Evolutionary conservation across 2,888 invertebrate genomes (phyloP), one percentile per base, ranked within the genome.

Genomic region (Heteropelma amictum): DNA sequence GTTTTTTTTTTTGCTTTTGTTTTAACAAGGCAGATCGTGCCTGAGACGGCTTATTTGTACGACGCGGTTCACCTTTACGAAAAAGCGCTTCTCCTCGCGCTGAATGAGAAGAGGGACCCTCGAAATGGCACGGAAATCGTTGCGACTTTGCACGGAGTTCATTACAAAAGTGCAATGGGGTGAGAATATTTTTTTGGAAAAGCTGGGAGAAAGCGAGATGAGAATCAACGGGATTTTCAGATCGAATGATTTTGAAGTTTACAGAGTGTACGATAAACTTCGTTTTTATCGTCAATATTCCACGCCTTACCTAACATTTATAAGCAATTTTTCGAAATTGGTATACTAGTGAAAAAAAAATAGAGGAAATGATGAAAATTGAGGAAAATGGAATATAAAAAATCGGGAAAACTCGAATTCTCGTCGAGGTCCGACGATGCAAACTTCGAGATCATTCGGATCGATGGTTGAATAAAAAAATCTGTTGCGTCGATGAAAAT

Each of bases 41-140:
- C 95, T 64, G 96, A 96, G 88, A 97, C 97, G 12, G 97, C 96
- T 33, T 97, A 97, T 92, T 92, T 97, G 21, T 98, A 98, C 89
- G 98, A 98, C 88, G 96, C 98, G 0, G 96, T 98, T 53, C 94
- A 95, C 92, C 92, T 98, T 77, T 98, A 98, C 89, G 96, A 97
- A 8, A 92, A 93, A 72, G 97, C 97, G 1, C 90, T 98, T 78
- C 91, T 94, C 28, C 92, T 93, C 76, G 93, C 95, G 0, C 89
- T 98, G 68, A 90, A 92, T 38, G 90, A 91, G n/a, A 94, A 93
- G 0, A 93, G 92, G 12, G 92, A 93, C 81, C 93, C 95, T 0
- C 91, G 91, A 30, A 95, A 98, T 85, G 98, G 98, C 21, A 93
- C 93, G n/a, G 94, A 94, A 47, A 93, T 98, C 81, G 93, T 96